Conservation (phyloP, 2,113 vertebrate genomes). For the Nesoenas mayeri region DNA sequence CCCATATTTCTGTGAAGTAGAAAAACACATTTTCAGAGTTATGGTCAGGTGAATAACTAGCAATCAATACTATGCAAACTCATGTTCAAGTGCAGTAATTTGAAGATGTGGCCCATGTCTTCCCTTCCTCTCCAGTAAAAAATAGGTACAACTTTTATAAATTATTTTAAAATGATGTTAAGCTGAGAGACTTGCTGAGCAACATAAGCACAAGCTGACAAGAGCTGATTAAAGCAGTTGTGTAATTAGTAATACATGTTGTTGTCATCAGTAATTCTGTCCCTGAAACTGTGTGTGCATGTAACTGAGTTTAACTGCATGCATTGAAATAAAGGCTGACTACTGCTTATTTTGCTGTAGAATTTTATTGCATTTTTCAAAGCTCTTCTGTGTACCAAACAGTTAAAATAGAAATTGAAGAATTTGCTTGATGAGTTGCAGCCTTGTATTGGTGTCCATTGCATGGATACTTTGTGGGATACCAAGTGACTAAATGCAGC, state of each 20-base stretch:
- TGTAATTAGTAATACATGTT: neutral
- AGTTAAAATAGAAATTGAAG: neutral
- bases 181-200: neutral
- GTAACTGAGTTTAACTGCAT: neutral
- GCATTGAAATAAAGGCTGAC: neutral
- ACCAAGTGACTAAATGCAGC: neutral
- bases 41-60: neutral
- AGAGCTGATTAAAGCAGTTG: neutral
- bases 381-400: neutral
- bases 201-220: neutral
- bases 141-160: neutral
- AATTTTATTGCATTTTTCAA: neutral
- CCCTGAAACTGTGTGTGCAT: neutral
- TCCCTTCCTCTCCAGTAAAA: neutral
- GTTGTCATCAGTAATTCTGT: neutral
- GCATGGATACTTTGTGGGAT: neutral
- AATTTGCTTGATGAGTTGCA: neutral
- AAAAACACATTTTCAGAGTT: neutral
- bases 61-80: neutral
- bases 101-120: neutral
- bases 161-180: neutral
- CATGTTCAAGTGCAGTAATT: neutral
- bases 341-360: neutral
- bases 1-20: neutral
- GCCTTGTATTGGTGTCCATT: neutral